Evolutionary conservation across 2,113 vertebrate genomes (phyloP), one percentile per base, ranked within the genome.

Genomic region (Lophochroa leadbeateri): DNA sequence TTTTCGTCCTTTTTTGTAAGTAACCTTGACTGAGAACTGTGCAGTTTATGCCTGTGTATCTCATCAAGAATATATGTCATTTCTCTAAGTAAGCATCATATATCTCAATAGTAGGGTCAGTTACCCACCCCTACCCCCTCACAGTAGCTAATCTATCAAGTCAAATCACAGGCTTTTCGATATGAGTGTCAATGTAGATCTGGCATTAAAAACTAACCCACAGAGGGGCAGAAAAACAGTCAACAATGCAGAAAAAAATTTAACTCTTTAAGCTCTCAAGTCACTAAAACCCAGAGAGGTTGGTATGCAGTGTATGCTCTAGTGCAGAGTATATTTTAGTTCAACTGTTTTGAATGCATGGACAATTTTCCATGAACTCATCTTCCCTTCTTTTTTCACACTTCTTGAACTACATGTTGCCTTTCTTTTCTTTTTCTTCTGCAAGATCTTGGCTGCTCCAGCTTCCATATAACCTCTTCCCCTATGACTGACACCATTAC

Each of bases 51-150:
- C 74, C 70, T 91, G 53, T 82, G 52, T 39, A 90, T 82, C 78
- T 95, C 78, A 92, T 96, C 87, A 72, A 92, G 81, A 85, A 93
- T 82, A 61, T 72, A 69, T 96, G 93, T 92, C 93, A 94, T 97
- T 94, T 94, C 44, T 96, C 84, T 85, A 93, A 96, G 87, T 91
- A 94, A 95, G 78, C 67, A 92, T 90, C 91, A 95, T 96, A 96
- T 85, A 95, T 96, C 94, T 96, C 84, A 96, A 96, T 93, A 92
- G 74, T 58, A 84, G 89, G 95, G 94, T 92, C 94, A 91, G 87
- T 77, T 94, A 81, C n/a, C 47, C 60, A 82, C 52, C 35, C 31
- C 64, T 82, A 72, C 18, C 76, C 44, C 31, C 53, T 88, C 72
- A 74, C 47, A 68, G 80, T 53, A 94, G 72, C 83, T 95, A 91